These are phyloP conservation scores for Popillia japonica DNA, from an alignment of 1,140 invertebrate genomes.

Conservation along the genomic window DNA sequence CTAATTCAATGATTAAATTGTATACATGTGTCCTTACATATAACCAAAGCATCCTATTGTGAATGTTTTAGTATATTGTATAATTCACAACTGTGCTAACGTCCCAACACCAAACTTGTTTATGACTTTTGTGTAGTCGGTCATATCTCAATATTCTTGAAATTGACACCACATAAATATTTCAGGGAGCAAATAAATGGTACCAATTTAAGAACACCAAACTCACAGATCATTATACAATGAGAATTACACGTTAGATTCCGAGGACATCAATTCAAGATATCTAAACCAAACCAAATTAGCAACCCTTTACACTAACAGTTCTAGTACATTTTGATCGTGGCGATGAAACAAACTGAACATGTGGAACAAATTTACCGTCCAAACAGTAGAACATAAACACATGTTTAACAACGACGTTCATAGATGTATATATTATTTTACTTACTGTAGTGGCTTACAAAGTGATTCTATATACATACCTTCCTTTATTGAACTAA, in stretches of 20 bases:
- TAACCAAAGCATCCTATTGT: background rate
- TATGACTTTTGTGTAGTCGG: conserved; percentile 8
- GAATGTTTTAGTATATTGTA: background rate
- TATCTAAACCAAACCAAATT: no score
- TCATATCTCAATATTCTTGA: conserved; percentile 25
- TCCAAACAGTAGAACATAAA: conserved; percentile 4
- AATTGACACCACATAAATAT: conserved; percentile 20
- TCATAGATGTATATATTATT: no score
- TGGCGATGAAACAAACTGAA: background rate
- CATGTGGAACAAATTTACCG: conserved; percentile 29
- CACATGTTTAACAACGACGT: conserved; percentile 22
- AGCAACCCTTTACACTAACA: background rate
- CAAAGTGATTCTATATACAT: conserved; percentile 44
- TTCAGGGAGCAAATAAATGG: conserved; percentile 36
- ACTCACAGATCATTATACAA: background rate
- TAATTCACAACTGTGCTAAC: background rate
- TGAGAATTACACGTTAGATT: conserved; percentile 8
- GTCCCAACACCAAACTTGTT: background rate
- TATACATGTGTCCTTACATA: conserved; percentile 13
- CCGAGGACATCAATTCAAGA: background rate
- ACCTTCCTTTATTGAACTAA: background rate
- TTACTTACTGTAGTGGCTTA: conserved; percentile 48
- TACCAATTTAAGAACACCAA: conserved; percentile 29
- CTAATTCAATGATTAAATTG: conserved; percentile 16
- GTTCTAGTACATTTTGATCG: conserved; percentile 24